A percentile compares a stretch with the other conserved stretches of the same genome.
phyloP scores from a whole-genome alignment of 1,140 invertebrate genomes.

The Helicoverpa armigera region DNA sequence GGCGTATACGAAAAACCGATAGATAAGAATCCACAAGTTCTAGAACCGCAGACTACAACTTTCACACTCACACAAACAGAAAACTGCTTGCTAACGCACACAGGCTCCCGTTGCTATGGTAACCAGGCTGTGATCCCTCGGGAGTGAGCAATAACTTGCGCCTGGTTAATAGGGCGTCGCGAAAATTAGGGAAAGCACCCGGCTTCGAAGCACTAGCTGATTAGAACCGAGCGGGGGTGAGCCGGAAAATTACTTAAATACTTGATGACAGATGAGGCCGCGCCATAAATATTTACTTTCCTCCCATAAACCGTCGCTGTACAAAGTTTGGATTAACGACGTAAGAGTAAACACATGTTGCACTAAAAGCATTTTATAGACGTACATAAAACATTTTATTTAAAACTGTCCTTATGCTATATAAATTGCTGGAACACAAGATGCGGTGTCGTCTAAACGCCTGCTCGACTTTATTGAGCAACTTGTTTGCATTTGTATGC shows the following conservation, averaged over 20 bases:
- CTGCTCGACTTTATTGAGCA: slow-evolving; percentile 61
- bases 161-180: slow-evolving; percentile 80
- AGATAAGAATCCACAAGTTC: slow-evolving; percentile 76
- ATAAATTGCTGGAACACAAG: slow-evolving; percentile 49
- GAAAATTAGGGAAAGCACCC: slow-evolving; percentile 79
- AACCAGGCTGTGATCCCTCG: slow-evolving; percentile 67
- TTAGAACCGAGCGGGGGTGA: slow-evolving; percentile 70
- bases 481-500: slow-evolving; percentile 52
- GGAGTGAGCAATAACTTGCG: slow-evolving; percentile 76
- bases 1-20: slow-evolving; percentile 65
- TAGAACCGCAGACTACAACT: slow-evolving; percentile 72
- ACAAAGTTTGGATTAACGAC: slow-evolving; percentile 79
- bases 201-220: slow-evolving; percentile 71
- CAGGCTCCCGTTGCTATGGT: slow-evolving; percentile 62
- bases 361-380: slow-evolving; percentile 75
- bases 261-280: slow-evolving; percentile 69
- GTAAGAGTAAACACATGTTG: slow-evolving; percentile 74
- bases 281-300: slow-evolving; percentile 76
- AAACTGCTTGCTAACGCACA: slow-evolving; percentile 68
- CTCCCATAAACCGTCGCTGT: slow-evolving; percentile 68
- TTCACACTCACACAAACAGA: slow-evolving; percentile 64
- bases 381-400: slow-evolving; percentile 62
- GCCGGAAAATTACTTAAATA: slow-evolving; percentile 80
- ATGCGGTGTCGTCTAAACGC: slow-evolving; percentile 54
- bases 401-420: slow-evolving; percentile 57